Evolutionary conservation across 2,113 vertebrate genomes (phyloP).

Genomic region (Leiothrix lutea): DNA sequence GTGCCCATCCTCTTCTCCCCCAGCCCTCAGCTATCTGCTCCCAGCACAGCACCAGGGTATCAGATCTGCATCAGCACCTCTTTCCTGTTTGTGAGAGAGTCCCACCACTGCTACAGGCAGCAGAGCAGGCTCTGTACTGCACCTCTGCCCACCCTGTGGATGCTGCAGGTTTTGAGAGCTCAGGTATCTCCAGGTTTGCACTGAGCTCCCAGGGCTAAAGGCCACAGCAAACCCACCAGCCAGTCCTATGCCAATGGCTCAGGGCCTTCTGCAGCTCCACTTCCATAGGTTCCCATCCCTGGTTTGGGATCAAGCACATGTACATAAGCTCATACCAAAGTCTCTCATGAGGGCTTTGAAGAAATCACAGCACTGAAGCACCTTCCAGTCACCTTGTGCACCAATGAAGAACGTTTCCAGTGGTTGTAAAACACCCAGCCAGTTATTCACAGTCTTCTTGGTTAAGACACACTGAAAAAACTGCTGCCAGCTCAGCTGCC

Average conservation of each 20-base stretch:
- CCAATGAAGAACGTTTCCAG: background rate
- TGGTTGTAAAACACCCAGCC: background rate
- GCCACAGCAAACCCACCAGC: background rate
- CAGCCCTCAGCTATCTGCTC: background rate
- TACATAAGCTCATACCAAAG: background rate
- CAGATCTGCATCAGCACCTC: background rate
- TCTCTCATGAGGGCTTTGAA: background rate
- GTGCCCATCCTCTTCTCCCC: background rate
- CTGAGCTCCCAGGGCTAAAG: background rate
- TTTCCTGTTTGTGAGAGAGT: background rate
- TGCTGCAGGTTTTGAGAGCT: background rate
- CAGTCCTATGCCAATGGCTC: background rate
- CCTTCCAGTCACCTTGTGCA: background rate
- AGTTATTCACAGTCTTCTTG: background rate
- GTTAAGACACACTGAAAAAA: background rate
- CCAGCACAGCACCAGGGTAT: background rate
- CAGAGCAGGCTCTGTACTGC: background rate
- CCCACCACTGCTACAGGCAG: background rate
- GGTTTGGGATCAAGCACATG: background rate
- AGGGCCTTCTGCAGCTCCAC: background rate
- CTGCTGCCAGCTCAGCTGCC: background rate
- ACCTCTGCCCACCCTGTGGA: background rate
- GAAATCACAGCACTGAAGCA: background rate
- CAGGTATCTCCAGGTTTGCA: rapidly evolving
- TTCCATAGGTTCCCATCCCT: background rate